These are phyloP conservation scores for Tor tambroides DNA, from an alignment of 2,113 vertebrate genomes.

Conservation along the genomic window DNA sequence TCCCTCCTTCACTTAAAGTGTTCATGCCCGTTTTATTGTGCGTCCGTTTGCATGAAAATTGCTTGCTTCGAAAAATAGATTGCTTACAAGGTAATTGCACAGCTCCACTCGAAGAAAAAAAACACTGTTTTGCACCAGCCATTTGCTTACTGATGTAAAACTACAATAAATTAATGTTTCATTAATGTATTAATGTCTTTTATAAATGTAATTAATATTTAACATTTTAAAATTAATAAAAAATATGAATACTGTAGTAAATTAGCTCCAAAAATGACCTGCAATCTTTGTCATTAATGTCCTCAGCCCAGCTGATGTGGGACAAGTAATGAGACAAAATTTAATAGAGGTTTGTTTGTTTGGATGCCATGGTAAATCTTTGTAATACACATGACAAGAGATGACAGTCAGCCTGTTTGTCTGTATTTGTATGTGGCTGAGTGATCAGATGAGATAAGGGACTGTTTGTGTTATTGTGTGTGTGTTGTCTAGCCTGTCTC, in stretches of 20 bases:
- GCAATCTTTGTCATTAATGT: not conserved
- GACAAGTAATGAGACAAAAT: not conserved
- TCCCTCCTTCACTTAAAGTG: not conserved
- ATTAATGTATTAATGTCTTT: too few species aligned
- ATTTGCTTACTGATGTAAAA: not conserved
- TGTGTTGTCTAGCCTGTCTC: not conserved
- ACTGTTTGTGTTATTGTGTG: conserved; percentile 16
- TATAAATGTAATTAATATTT: too few species aligned
- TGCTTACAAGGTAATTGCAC: not conserved
- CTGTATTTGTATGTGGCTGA: conserved; percentile 28
- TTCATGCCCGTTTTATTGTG: not conserved
- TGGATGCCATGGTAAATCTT: not conserved
- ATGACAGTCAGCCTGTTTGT: conserved; percentile 1
- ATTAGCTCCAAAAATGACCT: not conserved
- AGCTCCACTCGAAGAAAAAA: too few species aligned
- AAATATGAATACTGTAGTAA: not conserved
- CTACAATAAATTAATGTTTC: not conserved
- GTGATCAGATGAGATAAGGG: not conserved
- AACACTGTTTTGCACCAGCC: not conserved
- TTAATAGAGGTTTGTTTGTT: not conserved
- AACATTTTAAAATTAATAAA: not conserved
- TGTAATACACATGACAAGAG: not conserved
- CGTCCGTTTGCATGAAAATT: not conserved
- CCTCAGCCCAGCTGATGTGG: not conserved
- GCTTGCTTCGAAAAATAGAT: not conserved